Percentiles rank a stretch among this genome's conserved stretches.
These are phyloP conservation scores for Drosophila busckii DNA, from an alignment of 1,140 invertebrate species.

Conservation along the genomic window DNA sequence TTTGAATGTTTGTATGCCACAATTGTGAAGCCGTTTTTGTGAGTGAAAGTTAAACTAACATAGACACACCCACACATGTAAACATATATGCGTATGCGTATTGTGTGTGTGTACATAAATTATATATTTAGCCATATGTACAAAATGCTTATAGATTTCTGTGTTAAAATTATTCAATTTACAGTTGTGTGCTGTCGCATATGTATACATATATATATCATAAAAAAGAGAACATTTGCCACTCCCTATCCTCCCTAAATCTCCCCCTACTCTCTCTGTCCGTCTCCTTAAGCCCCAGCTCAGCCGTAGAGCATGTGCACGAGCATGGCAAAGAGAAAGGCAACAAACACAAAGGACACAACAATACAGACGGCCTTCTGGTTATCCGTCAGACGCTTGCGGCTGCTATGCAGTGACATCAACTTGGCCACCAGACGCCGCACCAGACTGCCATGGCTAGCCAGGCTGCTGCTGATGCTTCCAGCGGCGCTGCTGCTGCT, in stretches of 20 bases:
- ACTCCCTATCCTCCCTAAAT: too few relatives aligned
- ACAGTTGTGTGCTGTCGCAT: too few relatives aligned
- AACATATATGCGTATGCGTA: too few relatives aligned
- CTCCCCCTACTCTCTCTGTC: neutral
- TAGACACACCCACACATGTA: too few relatives aligned
- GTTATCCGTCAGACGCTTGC: constrained; percentile 70
- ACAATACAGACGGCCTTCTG: constrained; percentile 75
- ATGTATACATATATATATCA: too few relatives aligned
- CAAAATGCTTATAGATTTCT: too few relatives aligned
- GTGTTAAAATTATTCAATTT: too few relatives aligned
- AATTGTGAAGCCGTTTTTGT: constrained; percentile 22
- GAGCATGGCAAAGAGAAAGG: constrained; percentile 69
- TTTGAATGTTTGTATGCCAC: constrained; percentile 27
- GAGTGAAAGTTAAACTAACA: too few relatives aligned
- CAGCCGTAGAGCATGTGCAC: constrained; percentile 67
- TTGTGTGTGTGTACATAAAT: too few relatives aligned
- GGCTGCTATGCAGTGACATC: constrained; percentile 61
- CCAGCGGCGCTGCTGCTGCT: constrained; percentile 10
- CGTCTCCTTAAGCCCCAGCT: neutral
- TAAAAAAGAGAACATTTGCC: too few relatives aligned
- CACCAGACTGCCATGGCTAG: constrained; percentile 37
- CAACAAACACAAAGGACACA: constrained; percentile 72
- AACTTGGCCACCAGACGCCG: constrained; percentile 51
- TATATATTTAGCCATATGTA: too few relatives aligned
- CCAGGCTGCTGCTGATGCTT: constrained; percentile 21